Conservation (phyloP, 1,140 invertebrate genomes). For the Euura lappo region DNA sequence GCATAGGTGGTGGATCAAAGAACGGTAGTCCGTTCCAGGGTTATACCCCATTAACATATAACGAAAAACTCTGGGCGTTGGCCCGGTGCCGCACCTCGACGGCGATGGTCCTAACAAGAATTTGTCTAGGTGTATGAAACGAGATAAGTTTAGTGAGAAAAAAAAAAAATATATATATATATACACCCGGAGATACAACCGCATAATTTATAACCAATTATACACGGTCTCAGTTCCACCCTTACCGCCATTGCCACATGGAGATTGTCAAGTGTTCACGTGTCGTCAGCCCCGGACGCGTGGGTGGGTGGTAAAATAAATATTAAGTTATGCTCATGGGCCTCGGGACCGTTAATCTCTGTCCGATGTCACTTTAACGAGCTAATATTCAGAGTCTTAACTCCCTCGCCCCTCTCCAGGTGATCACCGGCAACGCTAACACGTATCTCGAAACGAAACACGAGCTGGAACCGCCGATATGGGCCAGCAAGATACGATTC, state of each 20-base stretch:
- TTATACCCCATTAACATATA: slow-evolving; percentile 47
- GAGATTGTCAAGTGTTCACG: slow-evolving; percentile 8
- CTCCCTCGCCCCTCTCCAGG: slow-evolving; percentile 62
- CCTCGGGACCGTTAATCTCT: too few species aligned
- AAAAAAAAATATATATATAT: slow-evolving; percentile 19
- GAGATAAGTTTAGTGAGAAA: slow-evolving; percentile 19
- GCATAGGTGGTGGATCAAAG: background rate
- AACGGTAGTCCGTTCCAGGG: background rate
- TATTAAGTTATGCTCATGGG: slow-evolving; percentile 19
- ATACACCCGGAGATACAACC: slow-evolving; percentile 10
- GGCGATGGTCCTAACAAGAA: slow-evolving; percentile 22
- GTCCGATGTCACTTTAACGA: too few species aligned
- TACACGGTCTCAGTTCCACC: background rate
- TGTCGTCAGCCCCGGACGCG: slow-evolving; percentile 1
- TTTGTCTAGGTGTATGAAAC: slow-evolving; percentile 35
- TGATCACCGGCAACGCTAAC: slow-evolving; percentile 81
- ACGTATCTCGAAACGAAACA: slow-evolving; percentile 81
- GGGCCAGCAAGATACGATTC: slow-evolving; percentile 80
- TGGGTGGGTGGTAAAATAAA: slow-evolving; percentile 26
- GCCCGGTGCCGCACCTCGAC: slow-evolving; percentile 42
- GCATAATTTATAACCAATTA: slow-evolving; percentile 29
- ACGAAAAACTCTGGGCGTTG: slow-evolving; percentile 49
- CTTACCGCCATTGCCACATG: background rate
- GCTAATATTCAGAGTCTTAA: slow-evolving; percentile 2
- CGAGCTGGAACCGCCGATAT: slow-evolving; percentile 77